Base-by-base conservation (phyloP, 2,113 vertebrate species). In the Alligator mississippiensis region DNA sequence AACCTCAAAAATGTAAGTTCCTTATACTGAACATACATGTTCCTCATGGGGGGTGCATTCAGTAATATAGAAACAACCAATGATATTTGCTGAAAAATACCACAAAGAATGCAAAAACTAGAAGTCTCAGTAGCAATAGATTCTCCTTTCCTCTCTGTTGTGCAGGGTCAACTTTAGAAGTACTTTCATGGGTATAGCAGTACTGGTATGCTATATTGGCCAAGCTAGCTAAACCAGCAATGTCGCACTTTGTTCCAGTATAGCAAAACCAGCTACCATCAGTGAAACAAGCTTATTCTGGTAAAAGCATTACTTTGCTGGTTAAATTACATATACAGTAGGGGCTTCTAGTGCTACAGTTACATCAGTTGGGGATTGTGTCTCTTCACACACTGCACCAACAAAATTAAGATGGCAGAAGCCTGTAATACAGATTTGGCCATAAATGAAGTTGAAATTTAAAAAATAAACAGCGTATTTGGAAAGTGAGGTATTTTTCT, bases 181-280 rank as follows among this genome's bases (percentile, higher is more conserved):
- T 25, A 77, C 58, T 93, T 68, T 64, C 57, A 17, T 81, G 64
- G 38, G 63, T 79, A 0, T 21, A 12, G 9, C 19, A 57, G 15
- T 19, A 17, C 75, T 62, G 70, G 60, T 58, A n/a, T 60, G 75
- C 54, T 12, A 12, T 77, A 27, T 38, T 85, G 57, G 11, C 57
- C 58, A 57, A 68, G 61, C 15, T 21, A 78, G 0, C 55, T 80
- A 1, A 13, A 1, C 47, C 0, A 7, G 64, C 3, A 2, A 58
- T 80, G 55, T 27, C 79, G 38, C 88, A 59, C 85, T 78, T 57
- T 19, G 11, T 8, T 11, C 58, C 16, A 9, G 0, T 24, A 22
- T 14, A 15, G 17, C 64, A 64, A 55, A 95, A 18, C 55, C n/a
- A 12, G 10, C 9, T 63, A 21, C 34, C 8, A 74, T 74, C 30